These are phyloP conservation scores for Myiozetetes cayanensis DNA, from an alignment of 2,113 vertebrate genomes.

Conservation along the genomic window DNA sequence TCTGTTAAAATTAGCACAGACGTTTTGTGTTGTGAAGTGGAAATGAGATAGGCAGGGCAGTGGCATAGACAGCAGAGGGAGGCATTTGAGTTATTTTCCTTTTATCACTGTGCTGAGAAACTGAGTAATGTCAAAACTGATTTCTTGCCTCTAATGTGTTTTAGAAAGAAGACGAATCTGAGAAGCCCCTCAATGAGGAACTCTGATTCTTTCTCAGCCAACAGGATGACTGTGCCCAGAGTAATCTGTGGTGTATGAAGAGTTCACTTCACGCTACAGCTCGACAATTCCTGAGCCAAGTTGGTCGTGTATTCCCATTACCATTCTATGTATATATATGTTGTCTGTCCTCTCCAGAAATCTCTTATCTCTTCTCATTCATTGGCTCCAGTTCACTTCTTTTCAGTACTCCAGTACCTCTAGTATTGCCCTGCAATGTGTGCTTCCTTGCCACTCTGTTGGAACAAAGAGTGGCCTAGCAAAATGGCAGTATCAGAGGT, in stretches of 20 bases:
- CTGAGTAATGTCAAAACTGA: background rate
- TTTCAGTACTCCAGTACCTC: background rate
- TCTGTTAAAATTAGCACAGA: background rate
- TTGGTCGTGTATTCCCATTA: background rate
- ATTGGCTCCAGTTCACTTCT: background rate
- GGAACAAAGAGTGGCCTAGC: background rate
- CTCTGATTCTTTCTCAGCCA: constrained; percentile 54
- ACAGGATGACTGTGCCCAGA: background rate
- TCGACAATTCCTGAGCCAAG: background rate
- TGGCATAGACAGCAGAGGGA: background rate
- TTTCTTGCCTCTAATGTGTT: constrained; percentile 39
- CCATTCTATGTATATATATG: background rate
- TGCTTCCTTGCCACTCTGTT: background rate
- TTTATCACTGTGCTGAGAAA: background rate
- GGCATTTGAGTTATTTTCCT: background rate
- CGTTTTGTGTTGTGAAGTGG: background rate
- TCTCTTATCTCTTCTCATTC: background rate
- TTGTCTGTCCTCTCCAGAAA: background rate
- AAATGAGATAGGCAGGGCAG: background rate
- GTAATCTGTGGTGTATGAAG: background rate
- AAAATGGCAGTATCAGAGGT: background rate
- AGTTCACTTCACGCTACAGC: background rate
- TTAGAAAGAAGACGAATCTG: constrained; percentile 59
- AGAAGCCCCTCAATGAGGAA: constrained; percentile 60
- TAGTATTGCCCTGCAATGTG: background rate